Evolutionary conservation across 2,888 invertebrate genomes (phyloP).

Genomic region (Dasysyrphus tricinctus): DNA sequence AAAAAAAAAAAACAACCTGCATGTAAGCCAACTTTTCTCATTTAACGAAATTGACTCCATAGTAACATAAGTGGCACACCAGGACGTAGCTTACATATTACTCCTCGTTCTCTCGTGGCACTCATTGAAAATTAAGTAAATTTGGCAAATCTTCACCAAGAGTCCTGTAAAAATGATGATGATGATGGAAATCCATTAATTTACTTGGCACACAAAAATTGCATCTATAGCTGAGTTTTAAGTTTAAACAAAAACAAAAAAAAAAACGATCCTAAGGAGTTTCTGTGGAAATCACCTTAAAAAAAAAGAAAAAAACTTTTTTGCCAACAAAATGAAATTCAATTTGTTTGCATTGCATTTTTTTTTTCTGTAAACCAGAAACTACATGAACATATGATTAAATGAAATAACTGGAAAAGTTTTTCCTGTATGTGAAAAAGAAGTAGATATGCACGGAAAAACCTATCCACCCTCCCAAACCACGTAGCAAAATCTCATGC

Average conservation of each 20-base stretch:
- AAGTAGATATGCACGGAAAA: constrained; percentile 1
- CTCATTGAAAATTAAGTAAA: constrained; percentile 56
- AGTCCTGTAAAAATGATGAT: constrained; percentile 42
- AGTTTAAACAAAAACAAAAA: background rate
- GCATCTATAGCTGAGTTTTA: constrained; percentile 19
- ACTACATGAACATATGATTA: constrained; percentile 69
- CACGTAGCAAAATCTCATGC: constrained; percentile 10
- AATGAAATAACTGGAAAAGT: constrained; percentile 69
- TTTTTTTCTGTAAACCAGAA: constrained; percentile 35
- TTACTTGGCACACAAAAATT: constrained; percentile 44
- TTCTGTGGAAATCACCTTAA: background rate
- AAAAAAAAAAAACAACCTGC: background rate
- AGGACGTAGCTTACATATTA: background rate
- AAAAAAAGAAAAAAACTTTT: constrained; percentile 9
- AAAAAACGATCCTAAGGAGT: constrained; percentile 3
- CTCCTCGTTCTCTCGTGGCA: constrained; percentile 16
- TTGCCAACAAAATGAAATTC: constrained; percentile 55
- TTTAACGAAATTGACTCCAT: constrained; percentile 35
- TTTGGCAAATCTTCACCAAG: constrained; percentile 41
- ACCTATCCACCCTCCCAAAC: background rate
- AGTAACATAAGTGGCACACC: background rate
- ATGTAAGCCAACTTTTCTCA: constrained; percentile 32
- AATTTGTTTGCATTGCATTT: constrained; percentile 57
- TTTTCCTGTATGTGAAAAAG: constrained; percentile 31
- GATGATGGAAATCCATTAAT: constrained; percentile 64